Base-by-base conservation (phyloP, 2,888 invertebrate genomes). In the Noctua comes region DNA sequence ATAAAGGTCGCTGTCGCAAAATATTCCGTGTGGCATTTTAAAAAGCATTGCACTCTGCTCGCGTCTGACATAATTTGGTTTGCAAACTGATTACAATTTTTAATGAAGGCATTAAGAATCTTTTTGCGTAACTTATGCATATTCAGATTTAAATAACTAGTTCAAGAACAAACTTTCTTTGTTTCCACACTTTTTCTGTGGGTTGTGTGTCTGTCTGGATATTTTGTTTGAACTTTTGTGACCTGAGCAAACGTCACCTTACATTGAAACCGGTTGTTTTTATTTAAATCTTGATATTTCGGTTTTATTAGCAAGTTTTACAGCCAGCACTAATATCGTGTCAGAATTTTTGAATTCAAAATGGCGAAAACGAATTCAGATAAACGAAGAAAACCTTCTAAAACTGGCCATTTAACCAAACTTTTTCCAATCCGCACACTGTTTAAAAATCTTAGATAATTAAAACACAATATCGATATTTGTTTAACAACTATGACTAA, bases 151-250 rank as follows among this genome's bases (percentile, higher is more conserved):
- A 24, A 48, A 73, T 77, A 91, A 88, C 86, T 91, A 88, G 93
- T 90, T 91, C 93, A 92, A 90, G 91, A 90, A 87, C 91, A 75
- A 79, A 91, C 93, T 92, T 93, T 93, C 93, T 92, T 91, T 88
- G 87, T 87, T 84, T 83, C 75, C 59, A 76, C 72, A 84, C 40
- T 73, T 68, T 77, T 77, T 80, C 74, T 77, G 74, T 77, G 16
- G 68, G 75, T 40, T 76, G n/a, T 76, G n/a, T 71, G 68, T 51
- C 51, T 75, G 43, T 43, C 59, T 81, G 57, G 57, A 76, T 80
- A 36, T 62, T 68, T 71, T 13, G 3, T 46, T 54, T 54, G 68
- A 81, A 71, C 77, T 72, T 84, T 24, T 16, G n/a, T 79, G 72
- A 79, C 68, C 84, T 43, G 71, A 0, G 1, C 46, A 6, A 72